Evolutionary conservation across 2,888 invertebrate genomes (phyloP).

Genomic region (Epistrophe eligans): DNA sequence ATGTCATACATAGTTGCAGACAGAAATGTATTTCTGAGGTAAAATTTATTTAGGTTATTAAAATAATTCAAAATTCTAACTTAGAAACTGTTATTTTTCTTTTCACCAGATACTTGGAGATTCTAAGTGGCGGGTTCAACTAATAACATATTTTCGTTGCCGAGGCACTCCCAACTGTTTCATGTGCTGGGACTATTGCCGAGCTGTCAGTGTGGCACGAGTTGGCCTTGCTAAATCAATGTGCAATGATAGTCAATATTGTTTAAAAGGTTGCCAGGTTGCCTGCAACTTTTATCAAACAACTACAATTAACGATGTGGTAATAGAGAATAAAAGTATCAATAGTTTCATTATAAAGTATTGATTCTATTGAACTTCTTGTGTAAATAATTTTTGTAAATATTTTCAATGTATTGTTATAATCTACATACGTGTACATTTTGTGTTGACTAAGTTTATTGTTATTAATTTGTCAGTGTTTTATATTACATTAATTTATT

Average conservation of each 20-base stretch:
- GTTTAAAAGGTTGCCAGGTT: conserved; percentile 56
- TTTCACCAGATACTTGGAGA: conserved; percentile 45
- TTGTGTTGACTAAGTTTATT: background rate
- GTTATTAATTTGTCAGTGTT: background rate
- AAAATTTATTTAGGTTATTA: background rate
- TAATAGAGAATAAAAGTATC: background rate
- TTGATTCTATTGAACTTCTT: no score
- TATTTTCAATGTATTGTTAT: conserved; percentile 11
- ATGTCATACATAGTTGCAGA: conserved; percentile 30
- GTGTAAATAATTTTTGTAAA: conserved; percentile 25
- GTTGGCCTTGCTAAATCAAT: conserved; percentile 40
- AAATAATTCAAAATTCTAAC: background rate
- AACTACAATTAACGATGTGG: conserved; percentile 5
- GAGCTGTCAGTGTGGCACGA: conserved; percentile 35
- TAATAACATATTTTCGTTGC: conserved; percentile 38
- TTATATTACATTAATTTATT: conserved; percentile 4
- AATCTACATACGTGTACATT: background rate
- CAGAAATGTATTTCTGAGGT: conserved; percentile 50
- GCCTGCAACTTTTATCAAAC: conserved; percentile 59
- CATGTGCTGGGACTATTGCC: conserved; percentile 75
- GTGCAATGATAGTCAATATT: conserved; percentile 64
- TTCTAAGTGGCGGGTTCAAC: background rate
- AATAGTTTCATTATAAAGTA: no score
- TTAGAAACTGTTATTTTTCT: background rate
- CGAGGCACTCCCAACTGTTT: conserved; percentile 52